Evolutionary conservation across 2,113 vertebrate species (phyloP), one percentile per base, ranked within the genome.

Genomic region (Xenus cinereus): DNA sequence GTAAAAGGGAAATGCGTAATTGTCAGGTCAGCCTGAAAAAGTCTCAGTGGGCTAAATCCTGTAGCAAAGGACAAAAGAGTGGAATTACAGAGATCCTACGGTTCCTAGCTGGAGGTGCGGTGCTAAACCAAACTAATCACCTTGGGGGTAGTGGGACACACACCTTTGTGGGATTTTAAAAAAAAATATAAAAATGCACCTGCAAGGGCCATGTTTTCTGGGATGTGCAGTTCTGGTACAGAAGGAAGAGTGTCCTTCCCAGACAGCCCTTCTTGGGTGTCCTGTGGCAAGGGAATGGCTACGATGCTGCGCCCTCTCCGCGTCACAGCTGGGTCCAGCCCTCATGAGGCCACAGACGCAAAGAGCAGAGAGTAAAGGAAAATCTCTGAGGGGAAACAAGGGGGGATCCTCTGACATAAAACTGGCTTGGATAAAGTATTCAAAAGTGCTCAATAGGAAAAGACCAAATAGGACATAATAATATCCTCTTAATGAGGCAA

Each of bases 401-500:
- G 45, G 35, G 48, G 77, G 37, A 93, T 84, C 45, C 73, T 82
- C 21, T 89, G 88, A 82, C 71, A 94, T 54, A 82, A 94, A 95
- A 60, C 41, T 73, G 37, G 8, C 45, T 91, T 62, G 46, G 71
- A 90, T 76, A 68, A 90, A 96, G 91, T 76, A 79, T 85, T 91
- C 76, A 62, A 15, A 93, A 92, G 80, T 50, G 27, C 37, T 81
- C 48, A n/a, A 79, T 46, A 87, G 80, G 68, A 95, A 95, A 69
- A 87, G 67, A 85, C 80, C 71, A 76, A 87, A 79, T 39, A 82
- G 56, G 69, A 53, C n/a, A 69, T 66, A 84, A 89, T 90, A 84
- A 78, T 91, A 84, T 66, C 84, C 73, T 76, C 57, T 78, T 95
- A 95, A 96, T 94, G 89, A 95, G 89, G 91, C 94, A 92, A 92